Conservation (phyloP, 1,140 invertebrate genomes). For the Drosophila mauritiana region DNA sequence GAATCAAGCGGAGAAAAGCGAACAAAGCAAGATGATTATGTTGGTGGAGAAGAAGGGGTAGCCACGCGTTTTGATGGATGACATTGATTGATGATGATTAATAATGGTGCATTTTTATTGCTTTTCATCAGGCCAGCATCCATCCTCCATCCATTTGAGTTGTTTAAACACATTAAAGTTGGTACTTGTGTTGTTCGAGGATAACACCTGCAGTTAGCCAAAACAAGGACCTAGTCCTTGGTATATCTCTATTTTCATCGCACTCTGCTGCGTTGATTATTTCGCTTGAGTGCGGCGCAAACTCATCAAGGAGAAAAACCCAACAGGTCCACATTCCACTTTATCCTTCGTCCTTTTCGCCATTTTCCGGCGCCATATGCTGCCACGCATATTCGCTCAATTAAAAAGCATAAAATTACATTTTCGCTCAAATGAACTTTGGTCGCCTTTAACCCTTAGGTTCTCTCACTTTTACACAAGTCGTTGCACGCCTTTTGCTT, state of each 20-base stretch:
- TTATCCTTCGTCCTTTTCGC: constrained; percentile 23
- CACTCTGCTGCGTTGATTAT: constrained; percentile 65
- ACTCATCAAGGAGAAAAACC: constrained; percentile 64
- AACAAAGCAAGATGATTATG: constrained; percentile 20
- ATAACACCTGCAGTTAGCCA: constrained; percentile 33
- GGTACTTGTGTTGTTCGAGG: constrained; percentile 9
- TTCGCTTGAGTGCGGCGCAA: constrained; percentile 76
- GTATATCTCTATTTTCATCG: constrained; percentile 16
- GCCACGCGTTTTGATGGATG: constrained; percentile 76
- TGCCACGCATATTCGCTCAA: constrained; percentile 79
- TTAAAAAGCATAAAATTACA: constrained; percentile 83
- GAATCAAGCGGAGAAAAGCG: neutral
- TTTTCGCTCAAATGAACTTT: constrained; percentile 79
- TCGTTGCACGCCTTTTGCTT: neutral
- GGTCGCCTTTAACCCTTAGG: constrained; percentile 1
- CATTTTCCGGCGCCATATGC: constrained; percentile 57
- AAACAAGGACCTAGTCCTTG: constrained; percentile 22
- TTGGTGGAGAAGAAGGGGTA: constrained; percentile 29
- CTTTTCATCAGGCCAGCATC: constrained; percentile 65
- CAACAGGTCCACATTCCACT: constrained; percentile 45
- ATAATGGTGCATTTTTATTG: constrained; percentile 83
- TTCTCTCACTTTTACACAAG: neutral
- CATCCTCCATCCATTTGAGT: constrained; percentile 27
- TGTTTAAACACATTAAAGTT: constrained; percentile 66
- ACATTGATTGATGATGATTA: constrained; percentile 84